Conservation (phyloP, 1,140 invertebrate genomes). For the Antheraea pernyi region DNA sequence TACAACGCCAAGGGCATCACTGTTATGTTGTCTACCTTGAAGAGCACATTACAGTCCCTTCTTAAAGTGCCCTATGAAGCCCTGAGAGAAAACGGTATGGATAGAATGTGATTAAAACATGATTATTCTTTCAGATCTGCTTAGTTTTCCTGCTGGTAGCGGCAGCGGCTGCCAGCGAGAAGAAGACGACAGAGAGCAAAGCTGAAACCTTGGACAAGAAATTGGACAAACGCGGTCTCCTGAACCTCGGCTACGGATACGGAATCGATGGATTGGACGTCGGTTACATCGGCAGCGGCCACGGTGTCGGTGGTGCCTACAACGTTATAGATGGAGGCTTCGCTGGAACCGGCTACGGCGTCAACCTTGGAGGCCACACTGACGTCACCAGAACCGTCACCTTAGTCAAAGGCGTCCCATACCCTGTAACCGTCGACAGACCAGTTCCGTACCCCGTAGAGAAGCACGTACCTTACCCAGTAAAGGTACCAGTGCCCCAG, state of each 20-base stretch:
- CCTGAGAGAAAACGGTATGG: too few species aligned
- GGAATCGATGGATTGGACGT: slow-evolving; percentile 80
- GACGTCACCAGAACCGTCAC: slow-evolving; percentile 86
- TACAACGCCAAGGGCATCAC: too few species aligned
- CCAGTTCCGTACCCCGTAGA: slow-evolving; percentile 82
- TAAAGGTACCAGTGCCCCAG: slow-evolving; percentile 83
- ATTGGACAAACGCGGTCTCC: slow-evolving; percentile 81
- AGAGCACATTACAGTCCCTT: too few species aligned
- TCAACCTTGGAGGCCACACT: slow-evolving; percentile 77
- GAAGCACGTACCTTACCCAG: slow-evolving; percentile 82
- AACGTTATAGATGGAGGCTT: slow-evolving; percentile 77
- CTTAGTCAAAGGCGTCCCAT: slow-evolving; percentile 84
- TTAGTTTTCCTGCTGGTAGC: slow-evolving; percentile 86
- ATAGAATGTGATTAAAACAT: neutral
- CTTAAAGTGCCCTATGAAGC: too few species aligned
- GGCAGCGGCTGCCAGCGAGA: slow-evolving; percentile 81
- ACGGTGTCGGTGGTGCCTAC: slow-evolving; percentile 80
- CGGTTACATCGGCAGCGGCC: slow-evolving; percentile 86
- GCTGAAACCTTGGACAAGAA: slow-evolving; percentile 80
- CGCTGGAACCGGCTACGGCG: slow-evolving; percentile 48
- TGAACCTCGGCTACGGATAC: slow-evolving; percentile 81
- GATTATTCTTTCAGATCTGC: slow-evolving; percentile 81
- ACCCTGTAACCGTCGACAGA: slow-evolving; percentile 83
- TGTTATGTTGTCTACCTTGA: too few species aligned
- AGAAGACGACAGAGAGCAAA: slow-evolving; percentile 82